Percentiles rank a stretch among this genome's conserved stretches.
Conservation (phyloP, 2,888 invertebrate species). For the Thecophora atra region DNA sequence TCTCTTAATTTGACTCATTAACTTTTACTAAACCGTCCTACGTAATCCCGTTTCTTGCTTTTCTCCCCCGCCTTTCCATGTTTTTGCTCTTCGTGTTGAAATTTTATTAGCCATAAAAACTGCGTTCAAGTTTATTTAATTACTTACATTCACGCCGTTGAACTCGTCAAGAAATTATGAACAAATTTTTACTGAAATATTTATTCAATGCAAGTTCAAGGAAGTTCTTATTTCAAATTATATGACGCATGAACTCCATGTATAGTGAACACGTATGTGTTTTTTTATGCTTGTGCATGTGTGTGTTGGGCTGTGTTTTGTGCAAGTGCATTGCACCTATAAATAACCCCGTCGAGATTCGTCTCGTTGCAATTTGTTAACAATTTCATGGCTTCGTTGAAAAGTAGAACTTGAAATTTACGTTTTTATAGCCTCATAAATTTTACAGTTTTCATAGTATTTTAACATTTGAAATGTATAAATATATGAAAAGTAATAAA, state of each 20-base stretch:
- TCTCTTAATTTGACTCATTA: too few species aligned
- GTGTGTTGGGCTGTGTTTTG: background rate
- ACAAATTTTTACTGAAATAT: background rate
- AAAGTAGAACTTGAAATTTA: background rate
- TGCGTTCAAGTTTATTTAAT: constrained; percentile 21
- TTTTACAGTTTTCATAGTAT: background rate
- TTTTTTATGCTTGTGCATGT: background rate
- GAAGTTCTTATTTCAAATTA: background rate
- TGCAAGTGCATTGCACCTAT: constrained; percentile 14
- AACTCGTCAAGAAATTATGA: constrained; percentile 8
- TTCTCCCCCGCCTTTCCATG: background rate
- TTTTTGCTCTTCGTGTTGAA: constrained; percentile 2
- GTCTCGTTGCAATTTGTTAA: background rate
- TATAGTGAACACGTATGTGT: background rate
- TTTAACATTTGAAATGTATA: too few species aligned
- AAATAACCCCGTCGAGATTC: background rate
- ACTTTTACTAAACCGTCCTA: too few species aligned
- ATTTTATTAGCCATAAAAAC: constrained; percentile 33
- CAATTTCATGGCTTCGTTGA: constrained; percentile 12
- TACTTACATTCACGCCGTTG: constrained; percentile 14
- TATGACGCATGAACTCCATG: background rate
- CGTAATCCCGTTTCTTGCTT: background rate
- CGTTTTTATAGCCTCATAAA: too few species aligned
- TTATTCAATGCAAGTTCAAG: constrained; percentile 26
- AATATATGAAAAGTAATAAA: too few species aligned